Conservation (phyloP, 2,888 invertebrate genomes). For the Cephalotes varians region DNA sequence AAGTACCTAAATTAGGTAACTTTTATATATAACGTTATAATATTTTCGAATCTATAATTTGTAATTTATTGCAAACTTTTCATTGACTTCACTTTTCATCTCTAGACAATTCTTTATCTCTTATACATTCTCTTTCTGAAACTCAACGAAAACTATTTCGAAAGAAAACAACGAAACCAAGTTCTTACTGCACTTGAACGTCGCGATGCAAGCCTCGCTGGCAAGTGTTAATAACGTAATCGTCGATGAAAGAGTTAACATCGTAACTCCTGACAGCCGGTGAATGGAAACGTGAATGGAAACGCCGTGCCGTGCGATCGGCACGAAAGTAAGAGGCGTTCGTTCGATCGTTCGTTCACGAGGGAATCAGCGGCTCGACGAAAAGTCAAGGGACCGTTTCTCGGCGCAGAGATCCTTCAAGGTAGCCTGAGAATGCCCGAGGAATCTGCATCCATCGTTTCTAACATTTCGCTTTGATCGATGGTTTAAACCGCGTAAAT, state of each 20-base stretch:
- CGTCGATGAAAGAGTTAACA: constrained; percentile 72
- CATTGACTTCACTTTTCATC: not conserved
- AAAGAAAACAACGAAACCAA: constrained; percentile 1
- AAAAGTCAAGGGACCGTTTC: constrained; percentile 71
- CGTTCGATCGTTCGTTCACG: constrained; percentile 69
- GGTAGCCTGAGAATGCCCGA: constrained; percentile 61
- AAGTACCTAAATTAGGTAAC: no score
- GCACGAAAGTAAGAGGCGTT: constrained; percentile 80
- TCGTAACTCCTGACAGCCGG: constrained; percentile 74
- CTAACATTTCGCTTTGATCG: constrained; percentile 1
- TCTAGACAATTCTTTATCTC: not conserved
- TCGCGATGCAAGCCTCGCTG: constrained; percentile 16
- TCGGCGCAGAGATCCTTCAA: constrained; percentile 60
- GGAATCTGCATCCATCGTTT: constrained; percentile 36
- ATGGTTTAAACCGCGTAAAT: not conserved
- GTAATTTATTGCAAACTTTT: not conserved
- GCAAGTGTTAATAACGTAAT: constrained; percentile 70
- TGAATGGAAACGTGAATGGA: constrained; percentile 84
- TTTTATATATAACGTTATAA: not conserved
- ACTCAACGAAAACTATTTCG: not conserved
- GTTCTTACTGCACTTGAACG: constrained; percentile 35
- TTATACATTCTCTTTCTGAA: not conserved
- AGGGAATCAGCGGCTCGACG: constrained; percentile 61
- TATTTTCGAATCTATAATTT: not conserved
- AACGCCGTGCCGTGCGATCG: constrained; percentile 74